Percentiles rank a stretch among this genome's conserved stretches.
Evolutionary conservation across 2,888 invertebrate species (phyloP).

Genomic region (Spatulosminthurus flaviceps): DNA sequence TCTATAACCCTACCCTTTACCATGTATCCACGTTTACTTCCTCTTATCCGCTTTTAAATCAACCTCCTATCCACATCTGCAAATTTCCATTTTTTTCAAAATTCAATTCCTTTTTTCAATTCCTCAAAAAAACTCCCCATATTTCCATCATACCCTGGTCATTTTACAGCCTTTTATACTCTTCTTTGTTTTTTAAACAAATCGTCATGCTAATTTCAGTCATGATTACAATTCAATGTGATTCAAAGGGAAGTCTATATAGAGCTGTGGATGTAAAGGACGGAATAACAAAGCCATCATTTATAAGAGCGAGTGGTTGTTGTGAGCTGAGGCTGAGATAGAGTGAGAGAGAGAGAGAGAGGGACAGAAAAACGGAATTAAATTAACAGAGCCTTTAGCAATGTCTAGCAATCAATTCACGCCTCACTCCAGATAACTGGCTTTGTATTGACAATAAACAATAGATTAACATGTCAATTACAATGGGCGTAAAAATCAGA

Average conservation of each 20-base stretch:
- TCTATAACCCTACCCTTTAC: neutral
- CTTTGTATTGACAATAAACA: conserved; percentile 44
- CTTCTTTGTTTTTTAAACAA: too few species aligned
- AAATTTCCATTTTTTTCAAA: neutral
- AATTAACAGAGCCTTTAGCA: conserved; percentile 36
- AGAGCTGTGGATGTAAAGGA: too few species aligned
- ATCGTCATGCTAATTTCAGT: too few species aligned
- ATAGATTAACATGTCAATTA: conserved; percentile 47
- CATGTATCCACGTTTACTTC: neutral
- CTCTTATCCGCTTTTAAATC: neutral
- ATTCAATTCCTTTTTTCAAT: neutral
- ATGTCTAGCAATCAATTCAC: conserved; percentile 32
- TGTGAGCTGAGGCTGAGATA: neutral
- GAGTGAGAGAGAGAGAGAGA: conserved; percentile 3
- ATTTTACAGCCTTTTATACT: too few species aligned
- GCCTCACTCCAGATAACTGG: conserved; percentile 22
- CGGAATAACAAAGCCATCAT: too few species aligned
- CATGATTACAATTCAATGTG: too few species aligned
- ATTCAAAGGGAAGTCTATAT: too few species aligned
- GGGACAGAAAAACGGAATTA: conserved; percentile 16
- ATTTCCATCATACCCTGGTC: too few species aligned
- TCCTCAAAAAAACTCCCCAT: neutral
- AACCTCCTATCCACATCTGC: neutral
- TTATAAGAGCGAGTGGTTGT: neutral
- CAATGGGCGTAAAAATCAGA: conserved; percentile 36